A percentile compares a stretch with the other conserved stretches of the same genome.
phyloP scores from a whole-genome alignment of 2,113 vertebrate genomes.

The Syngnathus typhle region DNA sequence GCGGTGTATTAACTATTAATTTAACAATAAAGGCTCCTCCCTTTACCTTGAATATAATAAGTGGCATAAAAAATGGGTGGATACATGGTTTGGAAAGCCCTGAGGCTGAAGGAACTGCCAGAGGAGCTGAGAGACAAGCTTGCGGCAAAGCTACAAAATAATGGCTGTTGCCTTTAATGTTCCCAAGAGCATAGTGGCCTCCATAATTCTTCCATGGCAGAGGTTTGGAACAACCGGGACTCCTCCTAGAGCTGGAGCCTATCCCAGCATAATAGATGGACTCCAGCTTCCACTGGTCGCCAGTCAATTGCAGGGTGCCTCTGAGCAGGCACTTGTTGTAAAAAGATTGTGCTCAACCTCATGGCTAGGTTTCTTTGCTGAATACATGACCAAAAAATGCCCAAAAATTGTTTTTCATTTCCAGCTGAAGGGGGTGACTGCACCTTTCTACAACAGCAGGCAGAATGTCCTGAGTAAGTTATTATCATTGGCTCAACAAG shows the following conservation, averaged over 20 bases:
- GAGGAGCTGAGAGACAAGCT: neutral
- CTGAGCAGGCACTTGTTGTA: neutral
- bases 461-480: neutral
- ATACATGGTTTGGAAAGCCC: neutral
- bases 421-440: neutral
- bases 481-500: conserved; percentile 6
- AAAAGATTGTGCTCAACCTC: neutral
- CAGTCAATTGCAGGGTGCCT: neutral
- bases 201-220: neutral
- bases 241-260: neutral
- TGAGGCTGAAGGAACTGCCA: neutral
- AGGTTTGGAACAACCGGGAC: neutral
- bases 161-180: neutral
- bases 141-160: neutral
- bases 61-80: neutral
- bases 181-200: neutral
- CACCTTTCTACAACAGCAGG: neutral
- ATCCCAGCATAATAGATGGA: neutral
- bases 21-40: neutral
- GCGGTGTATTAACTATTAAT: neutral
- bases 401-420: neutral
- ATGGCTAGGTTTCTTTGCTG: neutral
- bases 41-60: neutral
- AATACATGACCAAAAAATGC: neutral
- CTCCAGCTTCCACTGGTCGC: neutral